A percentile compares a stretch with the other conserved stretches of the same genome.
Evolutionary conservation across 1,140 invertebrate genomes (phyloP).

Genomic region (roundworm (Caenorhabditis elegans)): DNA sequence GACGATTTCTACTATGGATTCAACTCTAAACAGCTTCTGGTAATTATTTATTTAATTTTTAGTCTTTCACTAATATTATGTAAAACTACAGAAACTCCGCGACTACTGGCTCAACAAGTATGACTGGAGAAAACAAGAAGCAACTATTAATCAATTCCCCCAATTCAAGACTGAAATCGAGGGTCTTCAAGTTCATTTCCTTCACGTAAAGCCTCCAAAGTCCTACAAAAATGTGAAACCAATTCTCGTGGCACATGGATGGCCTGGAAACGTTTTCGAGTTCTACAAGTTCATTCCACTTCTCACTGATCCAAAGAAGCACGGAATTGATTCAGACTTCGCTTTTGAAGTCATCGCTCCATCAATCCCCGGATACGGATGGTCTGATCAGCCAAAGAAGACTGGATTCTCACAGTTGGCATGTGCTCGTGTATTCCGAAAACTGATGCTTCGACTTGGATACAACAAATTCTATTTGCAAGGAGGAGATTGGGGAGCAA

Average conservation of each 20-base stretch:
- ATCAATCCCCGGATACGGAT: conserved; percentile 82
- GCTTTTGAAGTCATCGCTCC: conserved; percentile 80
- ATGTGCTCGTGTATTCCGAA: conserved; percentile 76
- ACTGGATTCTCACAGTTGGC: conserved; percentile 69
- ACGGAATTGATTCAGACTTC: conserved; percentile 67
- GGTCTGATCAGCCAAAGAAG: conserved; percentile 74
- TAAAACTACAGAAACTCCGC: conserved; percentile 46
- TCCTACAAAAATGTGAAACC: conserved; percentile 68
- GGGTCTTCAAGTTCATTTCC: conserved; percentile 71
- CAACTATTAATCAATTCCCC: conserved; percentile 74
- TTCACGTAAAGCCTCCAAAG: conserved; percentile 55
- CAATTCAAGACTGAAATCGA: conserved; percentile 75
- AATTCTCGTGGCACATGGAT: conserved; percentile 80
- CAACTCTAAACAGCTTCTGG: conserved; percentile 74
- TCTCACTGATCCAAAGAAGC: conserved; percentile 71
- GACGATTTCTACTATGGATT: conserved; percentile 78
- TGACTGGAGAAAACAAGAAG: conserved; percentile 75
- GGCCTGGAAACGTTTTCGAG: conserved; percentile 84
- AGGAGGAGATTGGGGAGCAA: conserved; percentile 77
- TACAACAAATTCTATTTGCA: conserved; percentile 78
- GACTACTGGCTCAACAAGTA: conserved; percentile 78
- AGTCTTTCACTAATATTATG: background rate
- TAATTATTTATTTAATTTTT: conserved; percentile 69
- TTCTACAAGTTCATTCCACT: conserved; percentile 80
- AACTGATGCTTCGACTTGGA: conserved; percentile 80